These are phyloP conservation scores for Pogonocherus hispidulus DNA, from an alignment of 2,888 invertebrate genomes.

Conservation along the genomic window DNA sequence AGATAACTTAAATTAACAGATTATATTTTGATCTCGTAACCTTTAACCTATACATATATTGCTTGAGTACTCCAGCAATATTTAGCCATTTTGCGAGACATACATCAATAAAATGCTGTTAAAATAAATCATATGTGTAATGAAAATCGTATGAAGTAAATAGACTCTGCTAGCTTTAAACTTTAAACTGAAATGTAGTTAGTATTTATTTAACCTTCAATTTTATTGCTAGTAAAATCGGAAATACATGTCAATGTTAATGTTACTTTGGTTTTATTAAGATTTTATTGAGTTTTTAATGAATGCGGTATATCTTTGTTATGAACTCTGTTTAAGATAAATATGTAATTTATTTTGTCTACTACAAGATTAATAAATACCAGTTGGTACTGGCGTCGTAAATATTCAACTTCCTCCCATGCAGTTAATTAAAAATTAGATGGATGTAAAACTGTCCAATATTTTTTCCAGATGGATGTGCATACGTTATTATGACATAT, in stretches of 20 bases:
- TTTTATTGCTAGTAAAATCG: slow-evolving; percentile 27
- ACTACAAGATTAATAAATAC: neutral
- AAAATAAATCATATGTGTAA: slow-evolving; percentile 7
- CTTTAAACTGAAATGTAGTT: slow-evolving; percentile 26
- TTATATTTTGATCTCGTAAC: too few species aligned
- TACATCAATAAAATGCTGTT: neutral
- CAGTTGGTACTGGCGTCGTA: neutral
- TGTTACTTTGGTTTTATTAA: slow-evolving; percentile 28
- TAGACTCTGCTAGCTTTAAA: slow-evolving; percentile 14
- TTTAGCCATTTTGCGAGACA: neutral
- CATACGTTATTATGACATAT: too few species aligned
- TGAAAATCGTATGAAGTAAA: slow-evolving; percentile 15
- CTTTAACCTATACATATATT: too few species aligned
- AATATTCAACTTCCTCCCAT: neutral
- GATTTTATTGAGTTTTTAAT: slow-evolving; percentile 11
- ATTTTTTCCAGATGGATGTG: too few species aligned
- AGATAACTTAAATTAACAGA: too few species aligned
- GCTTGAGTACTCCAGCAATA: too few species aligned
- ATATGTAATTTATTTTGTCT: neutral
- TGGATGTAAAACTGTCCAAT: too few species aligned
- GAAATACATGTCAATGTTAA: slow-evolving; percentile 37
- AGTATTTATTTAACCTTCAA: slow-evolving; percentile 34
- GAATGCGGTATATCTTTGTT: neutral
- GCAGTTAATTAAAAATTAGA: neutral
- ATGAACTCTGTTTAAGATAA: neutral